Percentiles rank a stretch among this genome's conserved stretches.
Evolutionary conservation across 2,888 invertebrate genomes (phyloP).

Genomic region (Tridacna gigas): DNA sequence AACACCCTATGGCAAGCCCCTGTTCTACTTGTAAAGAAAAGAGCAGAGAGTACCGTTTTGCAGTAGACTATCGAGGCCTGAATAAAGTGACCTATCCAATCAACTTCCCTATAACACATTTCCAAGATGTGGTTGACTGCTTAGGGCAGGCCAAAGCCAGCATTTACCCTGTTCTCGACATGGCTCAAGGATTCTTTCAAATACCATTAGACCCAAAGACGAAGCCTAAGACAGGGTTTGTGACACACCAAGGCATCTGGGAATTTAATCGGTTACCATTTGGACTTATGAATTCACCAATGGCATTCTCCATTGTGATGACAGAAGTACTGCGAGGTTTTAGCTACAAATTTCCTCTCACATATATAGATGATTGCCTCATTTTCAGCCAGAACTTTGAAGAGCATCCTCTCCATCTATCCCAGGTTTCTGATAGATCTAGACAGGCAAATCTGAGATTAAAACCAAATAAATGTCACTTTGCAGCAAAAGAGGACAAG

Average conservation of each 20-base stretch:
- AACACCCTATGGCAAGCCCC: slow-evolving; percentile 55
- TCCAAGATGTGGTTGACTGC: slow-evolving; percentile 55
- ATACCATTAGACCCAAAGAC: slow-evolving; percentile 48
- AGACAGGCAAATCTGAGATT: slow-evolving; percentile 54
- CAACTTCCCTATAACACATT: slow-evolving; percentile 53
- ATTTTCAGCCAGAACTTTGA: slow-evolving; percentile 53
- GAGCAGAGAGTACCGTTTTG: slow-evolving; percentile 56
- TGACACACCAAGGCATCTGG: slow-evolving; percentile 53
- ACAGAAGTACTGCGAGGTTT: slow-evolving; percentile 56
- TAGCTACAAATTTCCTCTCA: slow-evolving; percentile 60
- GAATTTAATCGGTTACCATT: slow-evolving; percentile 59
- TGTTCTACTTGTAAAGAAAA: slow-evolving; percentile 60
- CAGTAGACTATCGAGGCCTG: slow-evolving; percentile 56
- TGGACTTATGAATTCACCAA: slow-evolving; percentile 58
- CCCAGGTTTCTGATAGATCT: slow-evolving; percentile 53
- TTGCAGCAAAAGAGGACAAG: slow-evolving; percentile 52
- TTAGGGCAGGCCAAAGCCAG: slow-evolving; percentile 43
- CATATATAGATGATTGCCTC: slow-evolving; percentile 66
- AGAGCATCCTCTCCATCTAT: slow-evolving; percentile 57
- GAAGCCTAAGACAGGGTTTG: slow-evolving; percentile 60
- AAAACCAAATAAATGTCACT: slow-evolving; percentile 63
- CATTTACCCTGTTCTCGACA: slow-evolving; percentile 52
- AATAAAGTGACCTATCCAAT: slow-evolving; percentile 57
- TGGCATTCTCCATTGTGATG: slow-evolving; percentile 58
- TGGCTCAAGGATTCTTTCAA: slow-evolving; percentile 61